Base-by-base conservation (phyloP, 1,140 invertebrate species). In the Cheumatopsyche charites region DNA sequence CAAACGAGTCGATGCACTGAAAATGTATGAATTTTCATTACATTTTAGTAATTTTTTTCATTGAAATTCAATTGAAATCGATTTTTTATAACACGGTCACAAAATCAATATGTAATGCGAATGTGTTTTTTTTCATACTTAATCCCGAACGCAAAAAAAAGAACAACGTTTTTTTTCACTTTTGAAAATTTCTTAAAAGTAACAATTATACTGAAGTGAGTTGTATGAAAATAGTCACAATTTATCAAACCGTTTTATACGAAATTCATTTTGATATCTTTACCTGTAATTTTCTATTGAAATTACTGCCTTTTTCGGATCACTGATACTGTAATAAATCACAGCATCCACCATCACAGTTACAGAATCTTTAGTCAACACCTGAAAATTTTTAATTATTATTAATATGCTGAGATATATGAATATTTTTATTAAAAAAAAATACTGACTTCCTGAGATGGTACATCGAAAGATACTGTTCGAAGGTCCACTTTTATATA, bases 311-410 rank as follows among this genome's bases (percentile, higher is more conserved):
- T 92, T 92, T 1, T 94, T 86, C 0, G 94, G 94, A 79, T 96
- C 92, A 77, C 89, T 90, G 73, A 96, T 92, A 73, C 92, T 87
- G 80, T 96, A 97, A 80, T 97, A 98, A 13, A 97, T 93, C 0
- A 95, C 93, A 1, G 95, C 95, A 80, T 97, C 95, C 12, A 97
- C 95, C 6, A 91, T 91, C 0, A 97, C 94, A 0, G 95, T 98
- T 0, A 97, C 95, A 0, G 92, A 94, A 81, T 98, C 96, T 83
- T 94, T 92, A 0, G 94, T 95, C 66, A 98, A 85, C 36, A 97
- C 92, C 86, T 89, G 74, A 49, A 17, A 70, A 70, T 26, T 26
- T 62, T 15, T 6, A 21, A 62, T 62, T 62, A 21, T 5, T 6
- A 62, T 9, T 7, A 15, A 52, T 52, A 52, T n/a, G n/a, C n/a